Percentiles rank a stretch among this genome's conserved stretches.
These are phyloP conservation scores for Pomacea maculata DNA, from an alignment of 1,140 invertebrate species.

Conservation along the genomic window DNA sequence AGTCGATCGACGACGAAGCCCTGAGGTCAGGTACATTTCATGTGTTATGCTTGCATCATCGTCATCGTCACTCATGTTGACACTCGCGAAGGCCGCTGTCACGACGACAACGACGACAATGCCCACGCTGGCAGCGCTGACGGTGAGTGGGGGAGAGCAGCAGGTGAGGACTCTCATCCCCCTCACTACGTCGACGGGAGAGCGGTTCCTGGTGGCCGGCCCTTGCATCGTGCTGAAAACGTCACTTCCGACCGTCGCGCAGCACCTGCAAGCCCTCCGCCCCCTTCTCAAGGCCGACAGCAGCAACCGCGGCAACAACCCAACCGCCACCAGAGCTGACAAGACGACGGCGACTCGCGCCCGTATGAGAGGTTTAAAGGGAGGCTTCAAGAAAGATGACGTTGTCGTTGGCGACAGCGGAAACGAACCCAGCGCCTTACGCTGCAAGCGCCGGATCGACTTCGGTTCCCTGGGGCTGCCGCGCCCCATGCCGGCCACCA, in stretches of 20 bases:
- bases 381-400: too few species aligned
- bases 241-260: conserved; percentile 10
- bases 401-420: conserved; percentile 14
- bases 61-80: not conserved
- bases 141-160: not conserved
- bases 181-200: conserved; percentile 13
- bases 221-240: conserved; percentile 22
- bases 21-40: too few species aligned
- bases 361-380: too few species aligned
- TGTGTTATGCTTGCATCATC: not conserved
- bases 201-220: conserved; percentile 12
- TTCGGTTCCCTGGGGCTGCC: conserved; percentile 50
- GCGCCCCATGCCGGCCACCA: conserved; percentile 74
- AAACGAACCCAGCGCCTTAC: conserved; percentile 26
- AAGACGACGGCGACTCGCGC: not conserved
- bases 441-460: conserved; percentile 51
- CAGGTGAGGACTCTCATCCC: conserved; percentile 22
- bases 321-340: not conserved
- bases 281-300: conserved; percentile 21
- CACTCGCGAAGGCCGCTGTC: not conserved
- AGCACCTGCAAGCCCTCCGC: conserved; percentile 13
- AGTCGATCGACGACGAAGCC: too few species aligned
- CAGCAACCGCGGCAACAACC: conserved; percentile 9
- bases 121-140: not conserved
- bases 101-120: not conserved